Evolutionary conservation across 2,888 invertebrate genomes (phyloP).

Genomic region (Brachylomia viminalis): DNA sequence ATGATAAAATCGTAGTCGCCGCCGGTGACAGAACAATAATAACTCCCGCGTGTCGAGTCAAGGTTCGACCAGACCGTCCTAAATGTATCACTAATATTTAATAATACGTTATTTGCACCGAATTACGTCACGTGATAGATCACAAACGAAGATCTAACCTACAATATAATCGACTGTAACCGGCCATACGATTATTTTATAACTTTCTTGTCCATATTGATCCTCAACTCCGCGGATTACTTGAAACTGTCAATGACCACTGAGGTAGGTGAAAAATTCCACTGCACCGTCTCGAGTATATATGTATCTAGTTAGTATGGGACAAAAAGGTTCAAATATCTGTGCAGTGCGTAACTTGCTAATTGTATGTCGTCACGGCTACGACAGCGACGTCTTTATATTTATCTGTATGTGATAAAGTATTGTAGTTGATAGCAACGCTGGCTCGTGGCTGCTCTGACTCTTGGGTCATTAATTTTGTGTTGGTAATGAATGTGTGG

Average conservation of each 20-base stretch:
- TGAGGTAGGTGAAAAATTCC: slow-evolving; percentile 47
- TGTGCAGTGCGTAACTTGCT: slow-evolving; percentile 70
- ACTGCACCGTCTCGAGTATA: slow-evolving; percentile 64
- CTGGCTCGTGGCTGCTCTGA: slow-evolving; percentile 43
- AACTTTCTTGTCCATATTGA: slow-evolving; percentile 8
- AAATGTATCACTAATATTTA: slow-evolving; percentile 68
- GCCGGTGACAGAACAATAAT: slow-evolving; percentile 77
- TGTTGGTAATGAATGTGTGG: slow-evolving; percentile 65
- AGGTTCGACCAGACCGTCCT: slow-evolving; percentile 72
- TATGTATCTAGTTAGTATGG: slow-evolving; percentile 63
- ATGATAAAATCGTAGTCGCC: slow-evolving; percentile 59
- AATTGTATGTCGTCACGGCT: slow-evolving; percentile 69
- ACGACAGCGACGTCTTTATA: slow-evolving; percentile 63
- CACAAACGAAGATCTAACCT: slow-evolving; percentile 23
- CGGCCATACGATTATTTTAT: slow-evolving; percentile 1
- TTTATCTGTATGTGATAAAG: slow-evolving; percentile 37
- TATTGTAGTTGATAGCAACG: slow-evolving; percentile 42
- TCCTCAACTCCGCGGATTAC: slow-evolving; percentile 30
- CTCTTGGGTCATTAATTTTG: slow-evolving; percentile 62
- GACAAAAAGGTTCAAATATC: slow-evolving; percentile 68
- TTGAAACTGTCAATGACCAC: slow-evolving; percentile 32
- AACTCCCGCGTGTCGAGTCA: slow-evolving; percentile 77
- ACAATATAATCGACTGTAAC: slow-evolving; percentile 15
- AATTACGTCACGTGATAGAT: slow-evolving; percentile 42
- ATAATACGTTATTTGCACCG: slow-evolving; percentile 54